Base-by-base conservation (phyloP, 2,888 invertebrate genomes). In the Stenichneumon culpator region DNA sequence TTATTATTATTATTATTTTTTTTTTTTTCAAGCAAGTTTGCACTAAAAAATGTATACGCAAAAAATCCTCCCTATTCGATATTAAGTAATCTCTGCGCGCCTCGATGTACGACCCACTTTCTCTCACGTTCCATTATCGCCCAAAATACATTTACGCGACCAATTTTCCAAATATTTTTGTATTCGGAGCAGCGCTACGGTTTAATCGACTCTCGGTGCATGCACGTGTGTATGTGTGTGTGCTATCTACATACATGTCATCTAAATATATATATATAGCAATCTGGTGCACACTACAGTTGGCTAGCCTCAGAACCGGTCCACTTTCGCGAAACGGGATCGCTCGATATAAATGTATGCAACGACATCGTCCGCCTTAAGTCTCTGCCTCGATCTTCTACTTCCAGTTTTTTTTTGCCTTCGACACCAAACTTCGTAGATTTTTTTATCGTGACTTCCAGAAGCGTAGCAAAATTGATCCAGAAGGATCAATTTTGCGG, bases 281-380 rank as follows among this genome's bases (percentile, higher is more conserved):
- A 32, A 32, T 3, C n/a, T 32, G n/a, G 54, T 32, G 72, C 22
- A 25, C 19, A 57, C 36, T 39, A 50, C 22, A 57, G 32, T 68
- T 68, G 28, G 57, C 47, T 54, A 57, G 14, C 39, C 28, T 52
- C 54, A 68, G 11, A 57, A 67, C 74, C 68, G 74, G 70, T 74
- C 39, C 50, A 68, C 68, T 68, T 81, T 81, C 68, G 81, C 69
- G 36, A 81, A 74, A 60, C 68, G 47, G 22, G 36, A 69, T 74
- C 60, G 50, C 47, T 57, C 57, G 22, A 25, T 57, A 57, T 57
- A 57, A 57, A 57, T 25, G 57, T 57, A 57, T 57, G 57, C 57
- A 74, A n/a, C 60, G 47, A 32, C 52, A 22, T 72, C 54, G 39
- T 39, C 39, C 7, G 16, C 25, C 16, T 36, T 25, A 70, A 44